phyloP scores from a whole-genome alignment of 2,113 vertebrate species.

The Microtus montanus region DNA sequence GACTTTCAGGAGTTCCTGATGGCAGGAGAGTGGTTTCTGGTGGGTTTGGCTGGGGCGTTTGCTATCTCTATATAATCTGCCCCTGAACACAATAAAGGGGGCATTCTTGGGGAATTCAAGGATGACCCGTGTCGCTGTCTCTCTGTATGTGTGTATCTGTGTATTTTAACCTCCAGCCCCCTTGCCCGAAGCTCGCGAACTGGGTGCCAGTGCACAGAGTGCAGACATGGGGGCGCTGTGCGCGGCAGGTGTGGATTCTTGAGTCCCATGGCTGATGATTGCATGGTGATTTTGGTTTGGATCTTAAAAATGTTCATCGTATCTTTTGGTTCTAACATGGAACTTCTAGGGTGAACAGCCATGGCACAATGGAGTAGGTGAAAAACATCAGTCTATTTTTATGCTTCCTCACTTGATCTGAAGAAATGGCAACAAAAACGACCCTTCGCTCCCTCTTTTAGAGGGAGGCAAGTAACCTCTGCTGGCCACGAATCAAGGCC shows the following conservation, averaged over 20 bases:
- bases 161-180: too few relatives aligned
- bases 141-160: too few relatives aligned
- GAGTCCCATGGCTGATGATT: neutral
- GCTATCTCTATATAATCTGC: too few relatives aligned
- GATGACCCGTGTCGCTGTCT: too few relatives aligned
- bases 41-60: too few relatives aligned
- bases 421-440: neutral
- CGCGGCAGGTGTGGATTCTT: neutral
- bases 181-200: too few relatives aligned
- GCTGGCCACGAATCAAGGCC: neutral
- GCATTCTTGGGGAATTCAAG: too few relatives aligned
- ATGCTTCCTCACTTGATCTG: neutral
- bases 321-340: neutral
- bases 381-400: neutral
- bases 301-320: neutral
- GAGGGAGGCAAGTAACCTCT: neutral
- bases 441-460: neutral
- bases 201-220: too few relatives aligned
- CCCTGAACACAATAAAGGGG: too few relatives aligned
- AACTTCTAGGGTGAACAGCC: neutral
- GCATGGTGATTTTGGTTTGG: neutral
- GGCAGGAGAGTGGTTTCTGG: too few relatives aligned
- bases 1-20: too few relatives aligned
- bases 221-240: too few relatives aligned
- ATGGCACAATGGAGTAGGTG: neutral